A percentile compares a stretch with the other conserved stretches of the same genome.
Evolutionary conservation across 2,113 vertebrate species (phyloP).

Genomic region (Urocolius indicus): DNA sequence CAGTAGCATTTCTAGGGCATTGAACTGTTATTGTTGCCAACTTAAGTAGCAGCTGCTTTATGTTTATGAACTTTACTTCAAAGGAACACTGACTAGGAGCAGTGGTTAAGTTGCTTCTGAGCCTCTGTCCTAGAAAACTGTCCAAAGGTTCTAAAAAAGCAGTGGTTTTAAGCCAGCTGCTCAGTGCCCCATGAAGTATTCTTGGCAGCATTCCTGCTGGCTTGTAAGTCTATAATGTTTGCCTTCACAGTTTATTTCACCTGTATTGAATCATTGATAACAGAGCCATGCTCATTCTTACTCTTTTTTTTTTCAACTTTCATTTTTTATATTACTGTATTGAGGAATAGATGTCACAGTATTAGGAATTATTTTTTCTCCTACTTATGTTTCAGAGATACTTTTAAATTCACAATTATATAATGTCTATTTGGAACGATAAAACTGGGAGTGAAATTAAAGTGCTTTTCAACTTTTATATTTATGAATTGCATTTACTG

Average conservation of each 20-base stretch:
- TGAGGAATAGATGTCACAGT: background rate
- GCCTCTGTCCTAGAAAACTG: background rate
- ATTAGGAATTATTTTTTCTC: background rate
- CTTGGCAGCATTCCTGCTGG: slow-evolving; percentile 39
- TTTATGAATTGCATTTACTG: background rate
- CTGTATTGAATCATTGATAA: slow-evolving; percentile 33
- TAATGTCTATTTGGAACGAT: background rate
- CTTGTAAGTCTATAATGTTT: slow-evolving; percentile 16
- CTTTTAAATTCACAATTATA: background rate
- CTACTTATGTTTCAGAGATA: background rate
- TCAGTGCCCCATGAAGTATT: slow-evolving; percentile 14
- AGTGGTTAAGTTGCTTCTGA: background rate
- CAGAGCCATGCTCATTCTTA: background rate
- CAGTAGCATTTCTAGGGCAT: background rate
- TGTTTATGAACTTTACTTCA: background rate
- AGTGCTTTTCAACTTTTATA: background rate
- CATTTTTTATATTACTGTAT: background rate
- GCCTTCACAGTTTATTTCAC: slow-evolving; percentile 52
- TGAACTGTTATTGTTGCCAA: background rate
- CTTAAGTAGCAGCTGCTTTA: background rate
- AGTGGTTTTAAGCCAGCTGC: slow-evolving; percentile 25
- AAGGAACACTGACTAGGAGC: background rate
- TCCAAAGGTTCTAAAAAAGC: slow-evolving; percentile 6
- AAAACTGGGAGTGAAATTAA: background rate
- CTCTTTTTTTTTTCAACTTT: background rate